Conservation (phyloP, 2,113 vertebrate species). For the Aegithalos caudatus region DNA sequence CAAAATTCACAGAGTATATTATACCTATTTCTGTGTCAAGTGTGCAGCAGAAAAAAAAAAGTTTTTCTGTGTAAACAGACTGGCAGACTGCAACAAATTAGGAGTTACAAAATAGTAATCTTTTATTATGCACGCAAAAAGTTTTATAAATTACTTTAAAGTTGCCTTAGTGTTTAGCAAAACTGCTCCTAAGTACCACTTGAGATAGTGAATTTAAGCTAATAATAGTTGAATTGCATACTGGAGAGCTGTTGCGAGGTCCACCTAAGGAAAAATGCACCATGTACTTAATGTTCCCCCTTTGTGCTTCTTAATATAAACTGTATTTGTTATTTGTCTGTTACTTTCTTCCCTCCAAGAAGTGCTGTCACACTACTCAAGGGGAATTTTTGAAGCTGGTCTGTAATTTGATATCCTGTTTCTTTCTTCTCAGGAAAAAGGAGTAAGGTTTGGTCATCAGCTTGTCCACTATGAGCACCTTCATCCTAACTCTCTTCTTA, state of each 20-base stretch:
- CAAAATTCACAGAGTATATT: neutral
- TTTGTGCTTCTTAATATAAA: neutral
- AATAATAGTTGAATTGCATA: neutral
- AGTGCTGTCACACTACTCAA: neutral
- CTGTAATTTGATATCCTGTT: neutral
- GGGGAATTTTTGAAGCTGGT: neutral
- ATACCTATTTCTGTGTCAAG: neutral
- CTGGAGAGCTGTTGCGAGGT: neutral
- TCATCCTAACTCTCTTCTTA: neutral
- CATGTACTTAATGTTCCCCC: rapidly evolving
- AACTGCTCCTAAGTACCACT: neutral
- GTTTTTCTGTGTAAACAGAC: neutral
- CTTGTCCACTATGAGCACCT: neutral
- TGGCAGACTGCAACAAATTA: neutral
- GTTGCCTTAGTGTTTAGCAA: neutral
- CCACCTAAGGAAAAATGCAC: neutral
- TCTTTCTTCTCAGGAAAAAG: neutral
- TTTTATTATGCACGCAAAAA: neutral
- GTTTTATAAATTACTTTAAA: neutral
- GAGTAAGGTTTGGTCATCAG: neutral
- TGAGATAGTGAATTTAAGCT: neutral
- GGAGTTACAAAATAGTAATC: neutral
- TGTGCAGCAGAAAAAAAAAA: neutral
- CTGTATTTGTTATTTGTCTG: neutral
- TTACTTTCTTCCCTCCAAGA: neutral